Evolutionary conservation across 2,888 invertebrate genomes (phyloP).

Genomic region (Apotomis betuletana): DNA sequence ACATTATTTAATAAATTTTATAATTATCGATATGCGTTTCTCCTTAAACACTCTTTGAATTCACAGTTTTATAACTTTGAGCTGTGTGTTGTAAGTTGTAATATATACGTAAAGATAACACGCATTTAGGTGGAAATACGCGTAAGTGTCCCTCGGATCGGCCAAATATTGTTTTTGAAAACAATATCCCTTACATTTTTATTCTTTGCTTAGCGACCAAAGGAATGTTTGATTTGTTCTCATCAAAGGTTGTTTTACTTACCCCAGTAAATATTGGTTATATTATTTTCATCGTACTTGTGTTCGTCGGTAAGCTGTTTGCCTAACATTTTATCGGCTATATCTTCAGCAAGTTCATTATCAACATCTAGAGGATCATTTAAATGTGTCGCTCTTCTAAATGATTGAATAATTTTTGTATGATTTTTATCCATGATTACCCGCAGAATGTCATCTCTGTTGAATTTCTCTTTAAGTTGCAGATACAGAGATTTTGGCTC

Average conservation of each 20-base stretch:
- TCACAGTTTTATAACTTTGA: too few relatives aligned
- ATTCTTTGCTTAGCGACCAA: conserved; percentile 17
- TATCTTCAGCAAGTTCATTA: conserved; percentile 54
- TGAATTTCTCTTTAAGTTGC: conserved; percentile 71
- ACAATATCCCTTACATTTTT: background rate
- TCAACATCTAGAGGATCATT: conserved; percentile 6
- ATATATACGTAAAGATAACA: too few relatives aligned
- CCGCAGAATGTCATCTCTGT: conserved; percentile 67
- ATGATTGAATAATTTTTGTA: conserved; percentile 53
- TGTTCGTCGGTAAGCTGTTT: conserved; percentile 64
- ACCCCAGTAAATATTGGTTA: conserved; percentile 70
- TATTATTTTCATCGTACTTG: conserved; percentile 50
- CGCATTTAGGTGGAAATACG: too few relatives aligned
- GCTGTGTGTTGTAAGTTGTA: too few relatives aligned
- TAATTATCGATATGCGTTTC: too few relatives aligned
- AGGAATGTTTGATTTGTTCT: conserved; percentile 13
- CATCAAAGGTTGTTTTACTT: conserved; percentile 39
- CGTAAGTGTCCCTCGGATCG: background rate
- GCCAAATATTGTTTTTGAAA: conserved; percentile 29
- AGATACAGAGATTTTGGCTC: conserved; percentile 65
- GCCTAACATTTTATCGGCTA: conserved; percentile 67
- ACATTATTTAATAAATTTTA: too few relatives aligned
- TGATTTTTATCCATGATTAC: conserved; percentile 56
- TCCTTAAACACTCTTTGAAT: too few relatives aligned
- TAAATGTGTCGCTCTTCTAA: conserved; percentile 51